Evolutionary conservation across 2,113 vertebrate genomes (phyloP).

Genomic region (Microcebus lehilahytsara): DNA sequence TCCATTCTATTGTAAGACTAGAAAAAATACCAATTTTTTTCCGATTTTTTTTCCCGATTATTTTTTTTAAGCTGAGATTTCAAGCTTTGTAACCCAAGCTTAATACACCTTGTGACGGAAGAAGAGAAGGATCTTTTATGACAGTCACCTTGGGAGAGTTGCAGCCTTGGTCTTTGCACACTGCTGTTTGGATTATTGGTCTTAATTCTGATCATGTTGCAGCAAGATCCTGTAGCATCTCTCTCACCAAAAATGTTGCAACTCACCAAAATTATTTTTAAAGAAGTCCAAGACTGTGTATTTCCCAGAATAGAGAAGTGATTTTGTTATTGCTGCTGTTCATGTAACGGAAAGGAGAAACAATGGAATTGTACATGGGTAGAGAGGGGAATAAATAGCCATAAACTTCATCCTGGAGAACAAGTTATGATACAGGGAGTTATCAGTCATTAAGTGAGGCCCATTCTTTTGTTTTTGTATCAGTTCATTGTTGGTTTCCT

Average conservation of each 20-base stretch:
- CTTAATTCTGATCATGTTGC: background rate
- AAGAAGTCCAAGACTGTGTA: background rate
- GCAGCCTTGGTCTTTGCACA: background rate
- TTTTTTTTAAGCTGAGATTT: background rate
- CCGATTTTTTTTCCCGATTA: background rate
- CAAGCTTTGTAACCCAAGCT: background rate
- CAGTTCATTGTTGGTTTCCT: background rate
- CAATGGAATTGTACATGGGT: background rate
- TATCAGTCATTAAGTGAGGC: background rate
- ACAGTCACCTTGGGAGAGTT: background rate
- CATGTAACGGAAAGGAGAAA: background rate
- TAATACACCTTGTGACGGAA: background rate
- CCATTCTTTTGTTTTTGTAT: background rate
- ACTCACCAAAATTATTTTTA: slow-evolving; percentile 15
- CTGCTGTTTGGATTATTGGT: background rate
- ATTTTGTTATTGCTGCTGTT: background rate
- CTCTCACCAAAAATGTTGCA: slow-evolving; percentile 30
- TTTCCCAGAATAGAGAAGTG: background rate
- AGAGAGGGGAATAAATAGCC: background rate
- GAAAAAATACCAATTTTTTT: slow-evolving; percentile 55
- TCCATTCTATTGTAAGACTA: slow-evolving; percentile 28
- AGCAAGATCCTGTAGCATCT: background rate
- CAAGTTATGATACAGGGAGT: background rate
- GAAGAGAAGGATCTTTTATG: background rate
- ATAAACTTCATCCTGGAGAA: background rate